Percentiles rank a stretch among this genome's conserved stretches.
These are phyloP conservation scores for human DNA, from an alignment of 2,113 vertebrate genomes.

Conservation along the genomic window DNA sequence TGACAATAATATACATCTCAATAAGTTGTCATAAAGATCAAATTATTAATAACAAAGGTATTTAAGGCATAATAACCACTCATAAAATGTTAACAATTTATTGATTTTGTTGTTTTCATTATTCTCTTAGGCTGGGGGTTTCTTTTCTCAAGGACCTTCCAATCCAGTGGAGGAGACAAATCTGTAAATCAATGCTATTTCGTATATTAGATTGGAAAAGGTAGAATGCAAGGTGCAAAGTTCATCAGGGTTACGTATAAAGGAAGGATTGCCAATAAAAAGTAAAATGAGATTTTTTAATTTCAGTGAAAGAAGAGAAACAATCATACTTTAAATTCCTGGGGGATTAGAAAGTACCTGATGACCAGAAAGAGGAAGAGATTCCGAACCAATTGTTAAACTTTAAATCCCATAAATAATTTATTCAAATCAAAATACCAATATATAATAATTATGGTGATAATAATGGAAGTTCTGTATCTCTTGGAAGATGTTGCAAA, in stretches of 20 bases:
- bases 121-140: background rate
- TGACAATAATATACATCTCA: background rate
- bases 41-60: background rate
- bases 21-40: background rate
- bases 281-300: slow-evolving; percentile 15
- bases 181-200: background rate
- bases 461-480: background rate
- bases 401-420: background rate
- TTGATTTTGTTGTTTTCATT: background rate
- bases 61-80: background rate
- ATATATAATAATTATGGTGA: background rate
- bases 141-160: background rate
- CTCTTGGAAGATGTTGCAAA: background rate
- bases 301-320: slow-evolving; percentile 9
- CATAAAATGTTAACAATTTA: background rate
- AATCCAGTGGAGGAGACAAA: background rate
- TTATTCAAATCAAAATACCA: background rate
- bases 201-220: background rate
- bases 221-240: background rate
- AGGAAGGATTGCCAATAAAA: background rate
- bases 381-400: slow-evolving; percentile 3
- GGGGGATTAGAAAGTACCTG: background rate
- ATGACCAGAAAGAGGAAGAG: background rate
- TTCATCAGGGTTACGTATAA: background rate
- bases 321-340: background rate